phyloP scores from a whole-genome alignment of 2,888 invertebrate genomes.

The Mythimna loreyi region DNA sequence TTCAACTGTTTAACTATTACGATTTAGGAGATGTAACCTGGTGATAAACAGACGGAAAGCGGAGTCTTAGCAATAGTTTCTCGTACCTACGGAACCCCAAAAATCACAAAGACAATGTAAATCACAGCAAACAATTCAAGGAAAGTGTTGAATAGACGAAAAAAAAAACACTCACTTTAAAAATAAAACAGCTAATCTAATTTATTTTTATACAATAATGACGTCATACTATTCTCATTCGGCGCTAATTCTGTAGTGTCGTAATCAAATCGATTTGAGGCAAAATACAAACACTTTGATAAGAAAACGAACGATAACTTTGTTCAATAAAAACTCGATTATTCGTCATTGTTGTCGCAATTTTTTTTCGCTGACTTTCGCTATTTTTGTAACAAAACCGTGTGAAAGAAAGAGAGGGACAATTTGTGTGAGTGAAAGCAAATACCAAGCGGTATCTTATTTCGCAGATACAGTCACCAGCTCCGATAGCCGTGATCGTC shows the following conservation, averaged over 20 bases:
- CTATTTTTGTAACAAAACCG: conserved; percentile 21
- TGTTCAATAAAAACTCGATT: conserved; percentile 32
- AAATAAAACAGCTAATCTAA: not conserved
- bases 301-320: conserved; percentile 37
- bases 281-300: conserved; percentile 26
- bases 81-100: not conserved
- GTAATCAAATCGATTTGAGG: conserved; percentile 12
- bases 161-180: not conserved
- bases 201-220: conserved; percentile 12
- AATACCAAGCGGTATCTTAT: conserved; percentile 20
- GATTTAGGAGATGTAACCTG: too few species aligned
- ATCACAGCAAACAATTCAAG: too few species aligned
- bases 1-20: too few species aligned
- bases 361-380: conserved; percentile 3
- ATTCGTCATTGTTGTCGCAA: not conserved
- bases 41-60: too few species aligned
- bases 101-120: too few species aligned
- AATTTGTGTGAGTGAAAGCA: conserved; percentile 14
- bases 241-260: conserved; percentile 22
- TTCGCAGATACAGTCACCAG: conserved; percentile 49
- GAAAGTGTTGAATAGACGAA: not conserved
- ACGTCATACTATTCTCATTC: conserved; percentile 32
- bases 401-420: conserved; percentile 30
- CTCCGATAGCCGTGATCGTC: conserved; percentile 92
- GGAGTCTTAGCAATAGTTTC: too few species aligned